Evolutionary conservation across 1,140 invertebrate species (phyloP), one percentile per base, ranked within the genome.

Genomic region (Monomorium pharaonis): DNA sequence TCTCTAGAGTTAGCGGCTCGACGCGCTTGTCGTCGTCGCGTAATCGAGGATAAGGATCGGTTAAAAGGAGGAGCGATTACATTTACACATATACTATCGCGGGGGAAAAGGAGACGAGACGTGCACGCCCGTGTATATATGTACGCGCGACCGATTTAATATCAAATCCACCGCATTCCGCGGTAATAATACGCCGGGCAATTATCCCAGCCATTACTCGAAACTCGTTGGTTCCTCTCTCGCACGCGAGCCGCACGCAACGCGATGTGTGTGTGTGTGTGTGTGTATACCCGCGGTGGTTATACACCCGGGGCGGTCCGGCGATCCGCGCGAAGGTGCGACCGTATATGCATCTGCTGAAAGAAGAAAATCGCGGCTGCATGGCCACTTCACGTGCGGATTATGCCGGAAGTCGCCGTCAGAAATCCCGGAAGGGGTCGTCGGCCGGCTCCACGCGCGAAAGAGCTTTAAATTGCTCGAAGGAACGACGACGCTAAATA

Each of bases 351-450:
- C 86, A 88, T 88, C 86, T 78, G 88, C 47, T 65, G 49, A 81
- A 70, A 74, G 76, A 69, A 86, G 86, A 90, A 88, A 90, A 90
- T 88, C 89, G 88, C 80, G 85, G 44, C 47, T 21, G n/a, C n/a
- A n/a, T n/a, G 75, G 69, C 27, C n/a, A 54, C 62, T 86, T 84
- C 70, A 86, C 86, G 88, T 83, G 89, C 77, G 56, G 65, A 75
- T 69, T 78, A 90, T 90, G 84, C 89, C 89, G 89, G 89, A 90
- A 90, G 89, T 86, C 72, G 87, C 88, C 58, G 78, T 37, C 75
- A 85, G 63, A 67, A n/a, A 44, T 65, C 69, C 60, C 56, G 75
- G 81, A 90, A 84, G 51, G 49, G 89, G 77, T 90, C 88, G 63
- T 89, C 89, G 88, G 81, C 62, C 83, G 56, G 33, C 18, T 49